Evolutionary conservation across 64 coral and sea anemone species (phyloP).

Genomic region (Cladopsammia gracilis): DNA sequence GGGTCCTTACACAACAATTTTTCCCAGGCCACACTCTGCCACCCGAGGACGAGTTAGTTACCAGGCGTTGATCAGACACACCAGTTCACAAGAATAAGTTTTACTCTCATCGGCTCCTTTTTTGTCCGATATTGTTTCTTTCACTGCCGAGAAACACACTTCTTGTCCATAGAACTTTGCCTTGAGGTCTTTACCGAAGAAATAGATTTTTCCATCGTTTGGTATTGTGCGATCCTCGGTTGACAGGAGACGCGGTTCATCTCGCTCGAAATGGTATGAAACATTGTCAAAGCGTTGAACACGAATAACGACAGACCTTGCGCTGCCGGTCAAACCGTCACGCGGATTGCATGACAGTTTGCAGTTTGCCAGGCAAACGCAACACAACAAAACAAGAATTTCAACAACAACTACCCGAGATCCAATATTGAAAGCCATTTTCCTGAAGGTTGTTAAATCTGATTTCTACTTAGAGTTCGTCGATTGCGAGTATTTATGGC

Average conservation of each 20-base stretch:
- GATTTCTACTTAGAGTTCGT: neutral
- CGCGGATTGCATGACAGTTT: slow-evolving; percentile 29
- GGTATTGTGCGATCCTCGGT: slow-evolving; percentile 15
- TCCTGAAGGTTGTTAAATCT: neutral
- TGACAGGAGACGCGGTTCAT: neutral
- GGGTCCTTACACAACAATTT: slow-evolving; percentile 48
- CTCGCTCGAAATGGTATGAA: neutral
- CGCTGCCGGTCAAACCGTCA: slow-evolving; percentile 11
- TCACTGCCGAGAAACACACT: slow-evolving; percentile 42
- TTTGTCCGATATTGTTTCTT: slow-evolving; percentile 35
- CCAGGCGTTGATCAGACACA: slow-evolving; percentile 4
- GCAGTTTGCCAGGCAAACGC: neutral
- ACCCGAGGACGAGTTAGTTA: slow-evolving; percentile 46
- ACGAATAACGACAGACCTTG: neutral
- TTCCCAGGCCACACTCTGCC: neutral
- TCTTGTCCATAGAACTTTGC: slow-evolving; percentile 49
- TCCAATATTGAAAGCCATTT: neutral
- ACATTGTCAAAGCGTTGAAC: neutral
- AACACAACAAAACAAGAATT: neutral
- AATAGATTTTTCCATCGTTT: slow-evolving; percentile 38
- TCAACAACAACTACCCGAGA: neutral
- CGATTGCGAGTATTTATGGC: neutral
- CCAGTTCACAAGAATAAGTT: slow-evolving; percentile 29
- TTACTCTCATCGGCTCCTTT: slow-evolving; percentile 22
- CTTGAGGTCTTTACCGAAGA: neutral